phyloP scores from a whole-genome alignment of 2,797 vertebrate species.

The Lophius americanus region DNA sequence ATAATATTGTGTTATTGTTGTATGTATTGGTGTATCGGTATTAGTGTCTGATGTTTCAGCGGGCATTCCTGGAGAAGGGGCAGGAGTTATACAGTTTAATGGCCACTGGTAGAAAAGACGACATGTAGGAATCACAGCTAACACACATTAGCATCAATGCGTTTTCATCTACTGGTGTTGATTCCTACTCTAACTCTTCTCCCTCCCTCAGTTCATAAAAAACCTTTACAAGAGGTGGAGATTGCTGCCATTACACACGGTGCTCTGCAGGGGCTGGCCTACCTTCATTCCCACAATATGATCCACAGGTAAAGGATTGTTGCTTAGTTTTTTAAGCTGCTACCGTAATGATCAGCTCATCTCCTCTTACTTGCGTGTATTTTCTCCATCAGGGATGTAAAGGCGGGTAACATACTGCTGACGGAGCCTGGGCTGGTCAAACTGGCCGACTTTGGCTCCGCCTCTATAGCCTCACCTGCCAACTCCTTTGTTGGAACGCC shows the following conservation, averaged over 20 bases:
- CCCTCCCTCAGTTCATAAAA: conserved; percentile 92
- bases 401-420: conserved; percentile 97
- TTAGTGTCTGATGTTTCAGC: neutral
- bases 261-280: conserved; percentile 97
- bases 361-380: neutral
- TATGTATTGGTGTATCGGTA: neutral
- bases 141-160: neutral
- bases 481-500: conserved; percentile 99
- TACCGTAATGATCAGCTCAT: neutral
- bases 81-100: too few species aligned
- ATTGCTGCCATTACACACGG: conserved; percentile 99
- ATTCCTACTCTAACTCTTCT: conserved; percentile 13
- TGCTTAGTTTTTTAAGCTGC: neutral
- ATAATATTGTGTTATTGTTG: neutral
- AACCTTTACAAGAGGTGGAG: conserved; percentile 98
- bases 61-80: too few species aligned
- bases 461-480: conserved; percentile 97
- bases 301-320: conserved; percentile 89
- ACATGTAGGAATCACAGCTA: neutral
- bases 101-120: too few species aligned
- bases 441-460: conserved; percentile 98
- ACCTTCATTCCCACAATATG: conserved; percentile 99
- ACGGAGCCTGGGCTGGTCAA: conserved; percentile 98
- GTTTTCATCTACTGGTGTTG: neutral
- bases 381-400: conserved; percentile 89